These are phyloP conservation scores for Cantharis rustica DNA, from an alignment of 2,888 invertebrate genomes.

Conservation along the genomic window DNA sequence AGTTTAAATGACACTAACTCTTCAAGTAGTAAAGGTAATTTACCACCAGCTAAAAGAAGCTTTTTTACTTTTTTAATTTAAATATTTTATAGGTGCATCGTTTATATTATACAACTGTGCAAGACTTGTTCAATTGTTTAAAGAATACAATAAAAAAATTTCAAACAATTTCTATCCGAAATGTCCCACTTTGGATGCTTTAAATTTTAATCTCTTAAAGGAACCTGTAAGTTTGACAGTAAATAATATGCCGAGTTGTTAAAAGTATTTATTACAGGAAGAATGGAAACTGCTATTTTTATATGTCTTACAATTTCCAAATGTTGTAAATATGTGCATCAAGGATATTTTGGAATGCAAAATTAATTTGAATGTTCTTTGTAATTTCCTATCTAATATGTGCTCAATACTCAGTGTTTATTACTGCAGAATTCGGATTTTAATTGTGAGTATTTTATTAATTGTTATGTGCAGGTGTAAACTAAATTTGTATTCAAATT, in stretches of 20 bases:
- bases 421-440: conserved; percentile 71
- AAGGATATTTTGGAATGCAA: conserved; percentile 58
- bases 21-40: conserved; percentile 62
- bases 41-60: not conserved
- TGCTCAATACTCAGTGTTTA: conserved; percentile 73
- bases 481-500: not conserved
- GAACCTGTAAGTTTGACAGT: conserved; percentile 62
- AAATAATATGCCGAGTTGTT: conserved; percentile 11
- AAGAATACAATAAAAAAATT: conserved; percentile 66
- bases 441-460: conserved; percentile 63
- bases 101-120: conserved; percentile 82
- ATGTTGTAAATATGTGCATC: conserved; percentile 62
- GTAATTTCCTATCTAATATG: conserved; percentile 67
- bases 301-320: conserved; percentile 68
- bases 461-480: not conserved
- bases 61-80: not conserved
- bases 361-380: conserved; percentile 67
- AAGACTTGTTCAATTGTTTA: conserved; percentile 68
- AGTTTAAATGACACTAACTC: conserved; percentile 55
- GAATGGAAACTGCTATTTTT: conserved; percentile 78
- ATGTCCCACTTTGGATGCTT: conserved; percentile 62
- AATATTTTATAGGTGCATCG: conserved; percentile 62
- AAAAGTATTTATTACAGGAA: conserved; percentile 61
- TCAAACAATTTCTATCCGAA: conserved; percentile 61
- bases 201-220: conserved; percentile 66